Conservation (phyloP, 2,797 vertebrate species). For the Sternotherus odoratus region DNA sequence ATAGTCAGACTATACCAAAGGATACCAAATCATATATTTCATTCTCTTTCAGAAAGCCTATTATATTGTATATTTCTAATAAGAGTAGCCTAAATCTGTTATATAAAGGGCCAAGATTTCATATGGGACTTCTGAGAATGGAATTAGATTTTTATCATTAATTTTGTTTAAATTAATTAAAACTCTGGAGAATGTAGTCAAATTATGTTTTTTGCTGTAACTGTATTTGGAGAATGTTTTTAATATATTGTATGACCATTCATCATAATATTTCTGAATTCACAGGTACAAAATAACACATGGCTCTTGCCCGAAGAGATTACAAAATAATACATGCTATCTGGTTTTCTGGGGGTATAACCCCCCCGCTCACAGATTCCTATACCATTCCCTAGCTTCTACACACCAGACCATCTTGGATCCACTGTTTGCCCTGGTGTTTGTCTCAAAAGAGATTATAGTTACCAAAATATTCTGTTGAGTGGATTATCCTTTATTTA, state of each 20-base stretch:
- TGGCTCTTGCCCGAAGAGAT: not conserved
- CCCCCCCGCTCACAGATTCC: not conserved
- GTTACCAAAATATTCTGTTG: not conserved
- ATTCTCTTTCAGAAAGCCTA: not conserved
- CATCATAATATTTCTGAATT: not conserved
- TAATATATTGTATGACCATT: not conserved
- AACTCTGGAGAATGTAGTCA: not conserved
- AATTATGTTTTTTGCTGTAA: not conserved
- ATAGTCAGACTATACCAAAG: not conserved
- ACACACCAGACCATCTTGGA: not conserved
- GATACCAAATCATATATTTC: not conserved
- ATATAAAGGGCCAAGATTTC: not conserved
- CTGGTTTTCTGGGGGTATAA: not conserved
- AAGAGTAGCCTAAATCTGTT: not conserved
- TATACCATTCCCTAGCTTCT: not conserved
- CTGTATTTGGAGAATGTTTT: not conserved
- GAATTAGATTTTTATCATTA: not conserved
- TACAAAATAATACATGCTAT: not conserved
- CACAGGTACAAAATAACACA: not conserved
- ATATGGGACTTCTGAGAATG: not conserved
- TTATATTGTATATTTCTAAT: not conserved
- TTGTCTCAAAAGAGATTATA: not conserved
- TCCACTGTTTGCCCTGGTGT: not conserved
- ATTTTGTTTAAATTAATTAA: not conserved
- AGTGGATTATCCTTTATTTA: not conserved